A percentile compares a stretch with the other conserved stretches of the same genome.
phyloP scores from a whole-genome alignment of 2,113 vertebrate genomes.

The Sinosuthora webbiana region DNA sequence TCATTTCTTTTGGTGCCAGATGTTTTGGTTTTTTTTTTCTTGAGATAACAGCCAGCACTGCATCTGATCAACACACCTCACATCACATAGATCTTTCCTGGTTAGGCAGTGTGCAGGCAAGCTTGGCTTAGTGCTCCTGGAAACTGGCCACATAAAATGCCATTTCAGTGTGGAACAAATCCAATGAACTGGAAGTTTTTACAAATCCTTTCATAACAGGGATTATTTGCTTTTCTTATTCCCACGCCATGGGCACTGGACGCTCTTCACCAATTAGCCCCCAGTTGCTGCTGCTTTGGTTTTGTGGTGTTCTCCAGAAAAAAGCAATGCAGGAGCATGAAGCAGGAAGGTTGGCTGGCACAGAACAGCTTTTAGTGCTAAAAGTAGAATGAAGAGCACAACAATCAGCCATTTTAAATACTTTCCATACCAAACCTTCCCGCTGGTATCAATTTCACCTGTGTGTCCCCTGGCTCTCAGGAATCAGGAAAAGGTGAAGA shows the following conservation, averaged over 20 bases:
- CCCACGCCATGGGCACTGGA: not conserved
- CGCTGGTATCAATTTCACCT: not conserved
- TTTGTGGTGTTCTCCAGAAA: not conserved
- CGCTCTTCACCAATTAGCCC: not conserved
- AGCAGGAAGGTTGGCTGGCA: not conserved
- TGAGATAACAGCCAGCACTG: not conserved
- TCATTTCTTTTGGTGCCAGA: not conserved
- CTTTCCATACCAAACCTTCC: not conserved
- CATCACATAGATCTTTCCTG: not conserved
- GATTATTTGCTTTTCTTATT: not conserved
- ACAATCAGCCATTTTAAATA: not conserved
- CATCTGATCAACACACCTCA: not conserved
- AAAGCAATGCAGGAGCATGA: not conserved
- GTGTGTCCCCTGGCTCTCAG: fast-evolving
- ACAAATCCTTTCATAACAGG: not conserved
- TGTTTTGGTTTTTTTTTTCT: not conserved
- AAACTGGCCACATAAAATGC: not conserved
- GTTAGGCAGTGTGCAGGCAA: not conserved
- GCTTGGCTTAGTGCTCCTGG: not conserved
- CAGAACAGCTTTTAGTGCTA: not conserved
- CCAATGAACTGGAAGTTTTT: not conserved
- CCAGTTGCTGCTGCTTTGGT: not conserved
- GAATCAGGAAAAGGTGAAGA: not conserved
- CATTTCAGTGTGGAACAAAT: not conserved
- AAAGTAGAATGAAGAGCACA: not conserved